These are phyloP conservation scores for Epinotia demarniana DNA, from an alignment of 2,888 invertebrate genomes.

Conservation along the genomic window DNA sequence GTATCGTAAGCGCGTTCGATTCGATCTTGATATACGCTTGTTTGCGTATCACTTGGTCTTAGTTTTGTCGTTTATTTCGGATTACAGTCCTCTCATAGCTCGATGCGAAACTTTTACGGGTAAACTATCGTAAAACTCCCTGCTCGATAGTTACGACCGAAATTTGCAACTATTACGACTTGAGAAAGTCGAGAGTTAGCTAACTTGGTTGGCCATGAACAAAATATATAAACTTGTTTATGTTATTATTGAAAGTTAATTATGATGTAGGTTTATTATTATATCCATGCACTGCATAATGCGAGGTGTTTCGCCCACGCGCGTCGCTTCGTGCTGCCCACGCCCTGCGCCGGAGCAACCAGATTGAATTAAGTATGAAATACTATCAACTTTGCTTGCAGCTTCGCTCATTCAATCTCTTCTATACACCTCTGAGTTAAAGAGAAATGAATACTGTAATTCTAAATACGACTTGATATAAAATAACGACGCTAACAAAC, in stretches of 20 bases:
- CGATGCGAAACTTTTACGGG: conserved; percentile 36
- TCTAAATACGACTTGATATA: conserved; percentile 2
- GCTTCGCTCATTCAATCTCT: conserved; percentile 43
- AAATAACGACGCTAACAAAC: conserved; percentile 21
- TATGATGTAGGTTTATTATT: conserved; percentile 45
- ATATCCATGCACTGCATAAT: conserved; percentile 48
- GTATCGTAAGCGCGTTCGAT: conserved; percentile 62
- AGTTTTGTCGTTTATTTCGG: conserved; percentile 34
- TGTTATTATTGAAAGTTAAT: conserved; percentile 49
- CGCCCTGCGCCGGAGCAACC: conserved; percentile 39
- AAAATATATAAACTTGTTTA: conserved; percentile 33
- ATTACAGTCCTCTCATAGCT: conserved; percentile 21
- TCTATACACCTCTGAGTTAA: conserved; percentile 3
- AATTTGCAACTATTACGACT: conserved; percentile 44
- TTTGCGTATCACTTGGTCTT: conserved; percentile 67
- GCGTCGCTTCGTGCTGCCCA: conserved; percentile 47
- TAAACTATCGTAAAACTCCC: conserved; percentile 39
- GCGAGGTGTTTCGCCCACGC: conserved; percentile 50
- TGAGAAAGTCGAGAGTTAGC: conserved; percentile 38
- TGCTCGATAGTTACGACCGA: conserved; percentile 35
- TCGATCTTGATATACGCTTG: conserved; percentile 73
- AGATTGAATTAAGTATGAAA: conserved; percentile 43
- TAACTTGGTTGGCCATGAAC: conserved; percentile 33
- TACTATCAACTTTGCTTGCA: conserved; percentile 46
- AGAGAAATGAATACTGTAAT: conserved; percentile 18